These are phyloP conservation scores for Synergus japonicus DNA, from an alignment of 2,888 invertebrate species.

Conservation along the genomic window DNA sequence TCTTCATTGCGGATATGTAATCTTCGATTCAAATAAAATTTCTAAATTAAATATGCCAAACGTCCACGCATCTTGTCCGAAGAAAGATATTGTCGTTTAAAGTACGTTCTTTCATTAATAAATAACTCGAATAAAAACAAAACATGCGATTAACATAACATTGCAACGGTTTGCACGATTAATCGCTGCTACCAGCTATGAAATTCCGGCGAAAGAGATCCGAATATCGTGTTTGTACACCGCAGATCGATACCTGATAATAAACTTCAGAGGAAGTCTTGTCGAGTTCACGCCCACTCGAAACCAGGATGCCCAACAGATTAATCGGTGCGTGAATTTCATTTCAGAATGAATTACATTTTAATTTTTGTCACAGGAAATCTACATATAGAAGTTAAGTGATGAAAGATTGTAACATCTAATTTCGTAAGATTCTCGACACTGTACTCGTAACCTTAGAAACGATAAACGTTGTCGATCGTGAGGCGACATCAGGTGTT, in stretches of 20 bases:
- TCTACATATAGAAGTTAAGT: neutral
- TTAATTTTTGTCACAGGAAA: neutral
- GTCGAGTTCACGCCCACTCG: slow-evolving; percentile 12
- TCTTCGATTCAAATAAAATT: too few relatives aligned
- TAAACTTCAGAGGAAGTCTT: slow-evolving; percentile 11
- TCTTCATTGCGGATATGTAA: too few relatives aligned
- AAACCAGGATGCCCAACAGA: neutral
- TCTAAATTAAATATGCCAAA: slow-evolving; percentile 9
- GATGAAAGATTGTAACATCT: neutral
- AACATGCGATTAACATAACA: slow-evolving; percentile 24
- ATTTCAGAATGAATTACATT: neutral
- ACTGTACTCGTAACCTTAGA: slow-evolving; percentile 8
- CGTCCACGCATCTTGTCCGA: slow-evolving; percentile 24
- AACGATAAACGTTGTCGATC: neutral
- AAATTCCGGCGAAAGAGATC: neutral
- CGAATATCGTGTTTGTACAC: slow-evolving; percentile 10
- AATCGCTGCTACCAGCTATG: slow-evolving; percentile 32
- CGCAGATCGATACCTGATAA: slow-evolving; percentile 20
- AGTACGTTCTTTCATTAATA: slow-evolving; percentile 11
- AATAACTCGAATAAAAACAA: slow-evolving; percentile 23
- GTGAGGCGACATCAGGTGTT: slow-evolving; percentile 20
- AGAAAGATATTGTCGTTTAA: neutral
- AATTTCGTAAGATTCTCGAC: slow-evolving; percentile 14
- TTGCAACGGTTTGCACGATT: slow-evolving; percentile 22
- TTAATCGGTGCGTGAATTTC: neutral